A percentile compares a stretch with the other conserved stretches of the same genome.
Evolutionary conservation across 2,113 vertebrate species (phyloP).

Genomic region (Myotis brandtii): DNA sequence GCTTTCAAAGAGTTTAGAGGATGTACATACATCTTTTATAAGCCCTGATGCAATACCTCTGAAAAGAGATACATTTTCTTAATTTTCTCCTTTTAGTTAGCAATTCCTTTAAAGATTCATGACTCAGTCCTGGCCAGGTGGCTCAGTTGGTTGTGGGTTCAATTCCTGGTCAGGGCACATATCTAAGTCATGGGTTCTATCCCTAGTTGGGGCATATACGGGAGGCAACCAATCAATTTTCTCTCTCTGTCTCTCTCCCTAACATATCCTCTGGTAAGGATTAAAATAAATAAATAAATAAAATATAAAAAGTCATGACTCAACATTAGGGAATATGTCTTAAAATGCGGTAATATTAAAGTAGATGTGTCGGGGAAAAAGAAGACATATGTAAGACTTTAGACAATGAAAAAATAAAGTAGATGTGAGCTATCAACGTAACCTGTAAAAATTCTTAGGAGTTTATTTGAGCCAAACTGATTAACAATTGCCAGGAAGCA

Average conservation of each 20-base stretch:
- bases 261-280: background rate
- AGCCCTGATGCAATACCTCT: background rate
- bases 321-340: background rate
- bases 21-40: background rate
- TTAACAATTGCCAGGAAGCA: background rate
- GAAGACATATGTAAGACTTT: too few relatives aligned
- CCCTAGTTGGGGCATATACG: background rate
- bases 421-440: background rate
- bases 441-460: background rate
- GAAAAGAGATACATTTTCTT: background rate
- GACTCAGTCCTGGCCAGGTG: background rate
- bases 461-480: background rate
- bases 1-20: slow-evolving; percentile 15
- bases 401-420: background rate
- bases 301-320: background rate
- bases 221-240: background rate
- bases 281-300: background rate
- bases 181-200: background rate
- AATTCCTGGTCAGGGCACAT: background rate
- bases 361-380: background rate
- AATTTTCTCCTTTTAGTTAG: background rate
- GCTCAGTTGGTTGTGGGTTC: background rate
- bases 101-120: background rate
- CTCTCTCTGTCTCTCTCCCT: background rate
- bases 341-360: background rate